Conservation (phyloP, 2,888 invertebrate species). For the Sminthurinus aureus region DNA sequence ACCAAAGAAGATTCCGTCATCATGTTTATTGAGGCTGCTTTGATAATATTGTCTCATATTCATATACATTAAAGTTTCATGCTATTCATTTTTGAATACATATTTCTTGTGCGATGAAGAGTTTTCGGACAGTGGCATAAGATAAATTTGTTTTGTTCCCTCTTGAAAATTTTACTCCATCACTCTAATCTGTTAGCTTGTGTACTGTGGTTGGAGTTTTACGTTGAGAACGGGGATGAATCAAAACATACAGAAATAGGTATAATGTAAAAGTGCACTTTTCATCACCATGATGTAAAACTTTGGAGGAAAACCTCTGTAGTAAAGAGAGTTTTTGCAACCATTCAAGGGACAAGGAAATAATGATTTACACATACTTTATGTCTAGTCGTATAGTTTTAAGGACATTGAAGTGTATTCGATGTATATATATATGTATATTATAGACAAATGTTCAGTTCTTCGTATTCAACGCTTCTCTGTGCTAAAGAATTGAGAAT, state of each 20-base stretch:
- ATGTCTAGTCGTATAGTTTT: too few species aligned
- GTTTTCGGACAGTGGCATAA: background rate
- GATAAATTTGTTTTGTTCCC: conserved; percentile 7
- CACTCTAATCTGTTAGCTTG: conserved; percentile 6
- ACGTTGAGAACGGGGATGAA: background rate
- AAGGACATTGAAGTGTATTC: too few species aligned
- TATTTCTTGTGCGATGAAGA: background rate
- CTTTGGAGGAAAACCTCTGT: background rate
- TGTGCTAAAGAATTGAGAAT: too few species aligned
- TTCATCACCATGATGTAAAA: background rate
- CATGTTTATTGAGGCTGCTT: background rate
- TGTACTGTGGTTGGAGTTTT: background rate
- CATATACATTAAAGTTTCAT: background rate
- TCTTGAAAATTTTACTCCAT: conserved; percentile 9
- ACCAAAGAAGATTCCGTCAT: background rate
- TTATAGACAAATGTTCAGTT: too few species aligned
- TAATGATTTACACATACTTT: too few species aligned
- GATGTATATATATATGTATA: too few species aligned
- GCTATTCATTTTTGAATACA: background rate
- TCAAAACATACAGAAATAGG: background rate
- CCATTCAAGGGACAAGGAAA: background rate
- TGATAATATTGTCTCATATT: background rate
- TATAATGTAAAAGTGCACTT: background rate
- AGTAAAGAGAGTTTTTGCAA: background rate
- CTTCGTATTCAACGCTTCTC: too few species aligned